A percentile compares a stretch with the other conserved stretches of the same genome.
Conservation (phyloP, 2,888 invertebrate genomes). For the Macaria liturata region DNA sequence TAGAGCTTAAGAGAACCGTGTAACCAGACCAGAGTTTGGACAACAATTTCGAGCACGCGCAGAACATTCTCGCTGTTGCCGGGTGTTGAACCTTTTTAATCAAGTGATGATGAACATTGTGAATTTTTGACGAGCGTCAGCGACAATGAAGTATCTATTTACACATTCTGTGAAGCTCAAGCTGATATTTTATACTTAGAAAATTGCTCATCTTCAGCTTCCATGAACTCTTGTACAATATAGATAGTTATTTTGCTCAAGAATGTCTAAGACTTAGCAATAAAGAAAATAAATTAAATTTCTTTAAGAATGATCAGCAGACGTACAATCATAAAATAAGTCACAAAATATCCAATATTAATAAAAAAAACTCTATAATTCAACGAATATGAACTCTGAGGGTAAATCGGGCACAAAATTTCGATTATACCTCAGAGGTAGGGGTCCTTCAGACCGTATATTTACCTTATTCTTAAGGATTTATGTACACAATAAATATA, state of each 20-base stretch:
- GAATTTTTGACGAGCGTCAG: constrained; percentile 23
- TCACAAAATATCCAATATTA: constrained; percentile 7
- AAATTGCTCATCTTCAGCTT: no score
- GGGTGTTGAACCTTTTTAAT: constrained; percentile 23
- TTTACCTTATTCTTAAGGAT: constrained; percentile 67
- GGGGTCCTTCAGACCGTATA: constrained; percentile 44
- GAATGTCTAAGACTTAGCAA: no score
- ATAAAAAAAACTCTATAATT: constrained; percentile 9
- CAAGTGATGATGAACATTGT: constrained; percentile 22
- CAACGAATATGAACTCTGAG: constrained; percentile 16
- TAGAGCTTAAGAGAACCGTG: constrained; percentile 39
- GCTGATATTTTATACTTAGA: no score
- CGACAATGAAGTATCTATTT: no score
- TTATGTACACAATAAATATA: constrained; percentile 71
- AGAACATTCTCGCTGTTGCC: constrained; percentile 15
- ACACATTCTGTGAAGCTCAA: no score
- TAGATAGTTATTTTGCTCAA: no score
- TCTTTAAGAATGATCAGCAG: no score
- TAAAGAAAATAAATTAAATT: no score
- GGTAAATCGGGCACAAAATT: constrained; percentile 37
- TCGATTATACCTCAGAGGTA: constrained; percentile 46
- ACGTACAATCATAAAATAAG: constrained; percentile 7
- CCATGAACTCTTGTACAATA: no score
- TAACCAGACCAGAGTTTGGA: constrained; percentile 38
- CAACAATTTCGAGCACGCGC: constrained; percentile 19